phyloP scores from a whole-genome alignment of 1,140 invertebrate species.

The Eupeodes corollae region DNA sequence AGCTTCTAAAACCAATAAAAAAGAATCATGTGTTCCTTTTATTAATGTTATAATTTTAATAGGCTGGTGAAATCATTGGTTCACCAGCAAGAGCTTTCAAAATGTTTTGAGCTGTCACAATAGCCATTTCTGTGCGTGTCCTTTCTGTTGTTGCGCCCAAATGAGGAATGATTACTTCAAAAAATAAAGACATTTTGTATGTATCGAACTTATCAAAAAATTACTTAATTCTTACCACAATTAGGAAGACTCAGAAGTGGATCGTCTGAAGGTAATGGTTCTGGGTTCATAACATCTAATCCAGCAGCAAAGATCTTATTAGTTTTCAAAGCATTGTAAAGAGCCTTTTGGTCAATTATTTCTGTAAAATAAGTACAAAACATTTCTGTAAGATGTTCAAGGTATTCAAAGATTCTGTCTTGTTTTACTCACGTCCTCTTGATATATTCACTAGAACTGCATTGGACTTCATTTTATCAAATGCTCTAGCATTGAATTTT shows the following conservation, averaged over 20 bases:
- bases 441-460: constrained; percentile 77
- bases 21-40: no score
- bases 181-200: constrained; percentile 13
- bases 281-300: constrained; percentile 87
- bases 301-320: constrained; percentile 75
- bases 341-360: constrained; percentile 66
- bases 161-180: constrained; percentile 66
- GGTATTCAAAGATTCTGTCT: constrained; percentile 46
- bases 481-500: constrained; percentile 63
- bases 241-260: constrained; percentile 70
- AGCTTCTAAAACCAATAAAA: no score
- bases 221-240: constrained; percentile 46
- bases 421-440: constrained; percentile 54
- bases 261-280: constrained; percentile 72
- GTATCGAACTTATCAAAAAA: constrained; percentile 2
- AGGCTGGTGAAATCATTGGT: constrained; percentile 48
- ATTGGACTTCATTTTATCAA: constrained; percentile 71
- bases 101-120: constrained; percentile 67
- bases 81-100: constrained; percentile 57
- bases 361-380: constrained; percentile 42
- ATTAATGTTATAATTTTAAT: constrained; percentile 12
- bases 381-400: constrained; percentile 39
- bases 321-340: constrained; percentile 65
- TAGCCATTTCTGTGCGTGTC: constrained; percentile 68
- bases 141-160: constrained; percentile 71